These are phyloP conservation scores for Diprion similis DNA, from an alignment of 1,140 invertebrate genomes.

Conservation along the genomic window DNA sequence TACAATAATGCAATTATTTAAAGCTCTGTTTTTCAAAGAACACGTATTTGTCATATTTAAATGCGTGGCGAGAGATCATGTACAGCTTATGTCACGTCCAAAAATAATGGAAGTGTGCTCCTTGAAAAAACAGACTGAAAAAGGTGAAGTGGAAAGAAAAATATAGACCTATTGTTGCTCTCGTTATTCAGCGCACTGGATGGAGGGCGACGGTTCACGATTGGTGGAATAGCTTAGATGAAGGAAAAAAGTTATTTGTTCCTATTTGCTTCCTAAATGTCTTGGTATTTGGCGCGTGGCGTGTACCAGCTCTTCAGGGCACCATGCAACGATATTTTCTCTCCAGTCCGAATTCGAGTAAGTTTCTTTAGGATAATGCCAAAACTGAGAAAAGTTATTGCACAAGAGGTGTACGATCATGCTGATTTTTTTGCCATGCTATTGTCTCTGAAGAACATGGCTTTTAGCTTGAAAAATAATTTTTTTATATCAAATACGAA, in stretches of 20 bases:
- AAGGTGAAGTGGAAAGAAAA: neutral
- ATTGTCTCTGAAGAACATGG: too few species aligned
- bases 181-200: slow-evolving; percentile 55
- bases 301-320: slow-evolving; percentile 73
- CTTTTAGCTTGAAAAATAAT: too few species aligned
- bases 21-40: slow-evolving; percentile 25
- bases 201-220: slow-evolving; percentile 67
- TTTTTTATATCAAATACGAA: too few species aligned
- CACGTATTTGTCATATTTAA: too few species aligned
- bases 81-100: slow-evolving; percentile 10
- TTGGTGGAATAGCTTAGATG: slow-evolving; percentile 78
- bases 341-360: slow-evolving; percentile 80
- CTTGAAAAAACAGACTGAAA: too few species aligned
- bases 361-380: slow-evolving; percentile 38
- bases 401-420: too few species aligned
- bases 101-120: too few species aligned
- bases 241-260: slow-evolving; percentile 80
- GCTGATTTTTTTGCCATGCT: too few species aligned
- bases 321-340: slow-evolving; percentile 88
- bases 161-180: slow-evolving; percentile 32
- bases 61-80: too few species aligned
- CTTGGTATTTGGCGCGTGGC: slow-evolving; percentile 85
- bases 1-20: slow-evolving; percentile 30
- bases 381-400: too few species aligned
- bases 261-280: slow-evolving; percentile 82